phyloP scores from a whole-genome alignment of 2,888 invertebrate genomes.

The Ferdinandea cuprea region DNA sequence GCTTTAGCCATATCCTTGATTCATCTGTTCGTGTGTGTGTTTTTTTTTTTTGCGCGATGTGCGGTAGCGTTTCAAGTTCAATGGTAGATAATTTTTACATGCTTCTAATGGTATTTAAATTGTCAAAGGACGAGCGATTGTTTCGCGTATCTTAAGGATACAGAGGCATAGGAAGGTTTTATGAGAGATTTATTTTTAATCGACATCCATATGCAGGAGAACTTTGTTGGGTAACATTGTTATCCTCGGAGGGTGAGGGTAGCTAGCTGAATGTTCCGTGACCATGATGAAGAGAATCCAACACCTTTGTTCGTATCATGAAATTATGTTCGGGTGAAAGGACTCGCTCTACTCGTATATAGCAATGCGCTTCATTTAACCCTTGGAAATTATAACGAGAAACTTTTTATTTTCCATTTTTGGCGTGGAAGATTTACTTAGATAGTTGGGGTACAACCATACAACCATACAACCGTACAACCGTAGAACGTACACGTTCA shows the following conservation, averaged over 20 bases:
- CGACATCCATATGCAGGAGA: conserved; percentile 46
- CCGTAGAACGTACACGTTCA: conserved; percentile 1
- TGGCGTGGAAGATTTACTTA: no score
- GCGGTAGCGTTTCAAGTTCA: conserved; percentile 64
- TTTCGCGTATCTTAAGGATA: conserved; percentile 42
- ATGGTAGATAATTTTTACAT: conserved; percentile 44
- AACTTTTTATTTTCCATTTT: not conserved
- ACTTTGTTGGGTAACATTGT: conserved; percentile 46
- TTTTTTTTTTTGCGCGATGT: no score
- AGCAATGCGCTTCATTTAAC: conserved; percentile 62
- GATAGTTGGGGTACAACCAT: no score
- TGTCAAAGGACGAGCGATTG: conserved; percentile 56
- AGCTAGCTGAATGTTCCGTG: not conserved
- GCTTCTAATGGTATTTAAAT: conserved; percentile 48
- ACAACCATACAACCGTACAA: no score
- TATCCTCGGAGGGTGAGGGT: conserved; percentile 31
- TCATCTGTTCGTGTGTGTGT: conserved; percentile 30
- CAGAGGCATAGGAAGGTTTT: conserved; percentile 49
- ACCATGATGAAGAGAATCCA: not conserved
- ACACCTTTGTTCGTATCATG: not conserved
- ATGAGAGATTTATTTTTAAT: conserved; percentile 58
- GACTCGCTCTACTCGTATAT: conserved; percentile 33
- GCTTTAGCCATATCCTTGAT: conserved; percentile 44
- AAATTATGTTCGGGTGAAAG: conserved; percentile 23
- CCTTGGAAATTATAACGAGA: conserved; percentile 56